phyloP scores from a whole-genome alignment of 2,888 invertebrate species.

The Epinotia nisella region DNA sequence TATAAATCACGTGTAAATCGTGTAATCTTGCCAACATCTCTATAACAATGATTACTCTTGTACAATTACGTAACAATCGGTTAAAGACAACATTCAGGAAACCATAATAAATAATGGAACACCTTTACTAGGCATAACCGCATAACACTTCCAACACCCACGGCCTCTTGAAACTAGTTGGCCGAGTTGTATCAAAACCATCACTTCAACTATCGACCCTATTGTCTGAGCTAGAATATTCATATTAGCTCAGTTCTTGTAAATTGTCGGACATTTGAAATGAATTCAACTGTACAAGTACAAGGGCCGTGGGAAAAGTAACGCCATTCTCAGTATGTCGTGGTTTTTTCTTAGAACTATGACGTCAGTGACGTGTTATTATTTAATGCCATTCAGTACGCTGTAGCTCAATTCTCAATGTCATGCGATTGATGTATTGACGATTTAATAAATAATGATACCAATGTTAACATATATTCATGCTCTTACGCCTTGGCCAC shows the following conservation, averaged over 20 bases:
- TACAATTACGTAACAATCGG: conserved; percentile 13
- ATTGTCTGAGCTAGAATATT: background rate
- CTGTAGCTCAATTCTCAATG: conserved; percentile 53
- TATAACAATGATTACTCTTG: too few species aligned
- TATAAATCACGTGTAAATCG: too few species aligned
- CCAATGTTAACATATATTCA: too few species aligned
- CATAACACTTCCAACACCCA: conserved; percentile 36
- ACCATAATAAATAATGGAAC: conserved; percentile 46
- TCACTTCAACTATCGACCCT: background rate
- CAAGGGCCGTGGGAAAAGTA: conserved; percentile 66
- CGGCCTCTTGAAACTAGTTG: conserved; percentile 3
- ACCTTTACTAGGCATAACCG: conserved; percentile 35
- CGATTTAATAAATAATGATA: conserved; percentile 3
- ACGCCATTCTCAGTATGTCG: conserved; percentile 56
- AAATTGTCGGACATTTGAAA: background rate
- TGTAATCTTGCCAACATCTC: too few species aligned
- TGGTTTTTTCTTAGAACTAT: conserved; percentile 58
- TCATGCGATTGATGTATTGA: conserved; percentile 40
- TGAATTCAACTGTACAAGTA: conserved; percentile 15
- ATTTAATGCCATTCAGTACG: conserved; percentile 41
- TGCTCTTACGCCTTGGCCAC: too few species aligned
- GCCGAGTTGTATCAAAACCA: conserved; percentile 2
- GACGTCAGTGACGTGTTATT: conserved; percentile 51
- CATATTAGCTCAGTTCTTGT: background rate
- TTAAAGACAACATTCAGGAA: conserved; percentile 16